Base-by-base conservation (phyloP, 2,113 vertebrate genomes). In the Trinectes maculatus region DNA sequence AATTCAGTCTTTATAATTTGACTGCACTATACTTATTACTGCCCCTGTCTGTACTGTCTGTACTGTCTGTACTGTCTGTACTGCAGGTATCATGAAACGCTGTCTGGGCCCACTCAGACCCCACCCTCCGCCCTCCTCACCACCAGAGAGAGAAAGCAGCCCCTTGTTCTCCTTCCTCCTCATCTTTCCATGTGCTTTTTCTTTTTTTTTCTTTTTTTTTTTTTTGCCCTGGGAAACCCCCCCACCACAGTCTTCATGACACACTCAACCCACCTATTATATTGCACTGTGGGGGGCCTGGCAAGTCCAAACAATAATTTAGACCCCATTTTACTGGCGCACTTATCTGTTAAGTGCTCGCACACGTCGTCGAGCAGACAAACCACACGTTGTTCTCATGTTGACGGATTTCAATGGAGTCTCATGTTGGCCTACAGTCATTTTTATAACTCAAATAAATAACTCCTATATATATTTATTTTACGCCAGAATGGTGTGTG, bases 251-350 rank as follows among this genome's bases (percentile, higher is more conserved):
- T 57, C 61, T 58, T 39, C 37, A 69, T 75, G 64, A 79, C 71
- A 84, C 57, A 80, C 49, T 74, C 71, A 81, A 68, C 72, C 77
- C 77, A 78, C 71, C 57, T 59, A 84, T 83, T 83, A 70, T 78
- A 54, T 52, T 60, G 66, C 79, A 40, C 36, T 21, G 71, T 83
- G 76, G 78, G 81, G 80, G 68, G 60, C 22, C 48, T 0, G 21
- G 53, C 26, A 73, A 82, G 78, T 68, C 74, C 68, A 84, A 89
- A 87, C 85, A 81, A 67, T 76, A 56, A 84, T 85, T 83, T 76
- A 70, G 66, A 82, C 56, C 66, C 59, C 44, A 3, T 53, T 80
- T 84, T 52, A 72, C 65, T 49, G 29, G 26, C 55, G 52, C 24
- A 74, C 61, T 77, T 64, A 73, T 76, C 80, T 63, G 36, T 26